Percentiles rank a stretch among this genome's conserved stretches.
Conservation (phyloP, 1,140 invertebrate genomes). For the Teleogryllus occipitalis region DNA sequence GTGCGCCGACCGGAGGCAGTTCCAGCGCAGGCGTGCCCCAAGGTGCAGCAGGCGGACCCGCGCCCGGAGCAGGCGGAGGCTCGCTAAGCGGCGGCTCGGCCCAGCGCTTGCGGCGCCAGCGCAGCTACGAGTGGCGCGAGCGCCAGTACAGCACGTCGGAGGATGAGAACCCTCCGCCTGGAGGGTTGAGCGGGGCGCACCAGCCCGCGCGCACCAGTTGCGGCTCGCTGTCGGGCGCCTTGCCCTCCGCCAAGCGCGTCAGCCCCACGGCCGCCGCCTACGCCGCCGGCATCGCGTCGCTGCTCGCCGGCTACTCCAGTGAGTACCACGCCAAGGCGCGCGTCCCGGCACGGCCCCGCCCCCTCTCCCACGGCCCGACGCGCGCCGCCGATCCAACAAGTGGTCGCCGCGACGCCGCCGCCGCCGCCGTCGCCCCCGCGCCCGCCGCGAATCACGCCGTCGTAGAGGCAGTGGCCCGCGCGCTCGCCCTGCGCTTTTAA, state of each 20-base stretch:
- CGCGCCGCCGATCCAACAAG: background rate
- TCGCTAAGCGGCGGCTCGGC: too few relatives aligned
- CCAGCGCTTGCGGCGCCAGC: conserved; percentile 19
- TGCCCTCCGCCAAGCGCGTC: conserved; percentile 2
- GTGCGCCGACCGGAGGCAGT: background rate
- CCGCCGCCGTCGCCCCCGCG: too few relatives aligned
- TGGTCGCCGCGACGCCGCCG: too few relatives aligned
- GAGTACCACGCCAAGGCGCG: conserved; percentile 14
- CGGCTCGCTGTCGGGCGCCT: background rate
- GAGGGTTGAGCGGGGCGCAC: background rate
- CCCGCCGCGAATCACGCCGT: too few relatives aligned
- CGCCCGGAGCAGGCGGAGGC: conserved; percentile 20
- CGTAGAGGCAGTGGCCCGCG: too few relatives aligned
- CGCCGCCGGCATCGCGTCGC: conserved; percentile 27
- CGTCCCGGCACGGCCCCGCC: background rate
- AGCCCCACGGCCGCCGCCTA: conserved; percentile 24
- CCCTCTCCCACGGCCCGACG: too few relatives aligned
- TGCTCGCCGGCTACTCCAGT: conserved; percentile 27
- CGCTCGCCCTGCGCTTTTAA: too few relatives aligned
- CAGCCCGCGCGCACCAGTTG: conserved; percentile 8
- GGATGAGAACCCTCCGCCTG: conserved; percentile 19
- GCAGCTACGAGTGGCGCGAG: conserved; percentile 23
- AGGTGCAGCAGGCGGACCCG: background rate
- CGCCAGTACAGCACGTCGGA: conserved; percentile 23
- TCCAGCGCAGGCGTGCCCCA: conserved; percentile 4